Conservation (phyloP, 2,113 vertebrate species). For the Leiothrix lutea region DNA sequence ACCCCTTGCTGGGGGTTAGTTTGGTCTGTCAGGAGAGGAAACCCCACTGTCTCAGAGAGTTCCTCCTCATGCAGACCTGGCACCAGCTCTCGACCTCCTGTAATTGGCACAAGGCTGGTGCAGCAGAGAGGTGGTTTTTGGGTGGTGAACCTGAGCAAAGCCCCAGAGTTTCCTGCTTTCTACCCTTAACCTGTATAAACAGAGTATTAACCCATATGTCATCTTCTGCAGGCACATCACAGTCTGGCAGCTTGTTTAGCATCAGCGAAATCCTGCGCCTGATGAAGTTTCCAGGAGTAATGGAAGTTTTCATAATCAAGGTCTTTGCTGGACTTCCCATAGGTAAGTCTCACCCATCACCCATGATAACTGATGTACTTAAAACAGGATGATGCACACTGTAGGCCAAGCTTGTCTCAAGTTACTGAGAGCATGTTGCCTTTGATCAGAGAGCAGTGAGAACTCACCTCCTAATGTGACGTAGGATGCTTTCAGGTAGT, state of each 20-base stretch:
- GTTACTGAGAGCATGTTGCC: background rate
- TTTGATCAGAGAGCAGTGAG: background rate
- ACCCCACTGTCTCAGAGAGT: background rate
- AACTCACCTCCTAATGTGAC: background rate
- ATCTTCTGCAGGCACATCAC: conserved; percentile 11
- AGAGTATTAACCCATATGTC: background rate
- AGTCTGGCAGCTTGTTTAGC: conserved; percentile 78
- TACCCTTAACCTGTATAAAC: background rate
- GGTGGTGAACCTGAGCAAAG: background rate
- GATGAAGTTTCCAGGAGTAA: conserved; percentile 83
- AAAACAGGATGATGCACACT: background rate
- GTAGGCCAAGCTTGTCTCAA: background rate
- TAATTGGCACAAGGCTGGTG: background rate
- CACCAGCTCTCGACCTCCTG: background rate
- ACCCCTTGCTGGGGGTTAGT: background rate
- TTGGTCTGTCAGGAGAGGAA: background rate
- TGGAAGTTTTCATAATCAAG: conserved; percentile 84
- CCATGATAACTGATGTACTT: background rate
- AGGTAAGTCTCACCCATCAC: conserved; percentile 73
- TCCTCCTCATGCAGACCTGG: background rate
- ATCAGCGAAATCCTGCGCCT: conserved; percentile 82
- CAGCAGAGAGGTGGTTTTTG: background rate
- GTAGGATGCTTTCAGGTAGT: background rate
- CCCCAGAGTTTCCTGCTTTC: background rate
- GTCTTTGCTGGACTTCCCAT: conserved; percentile 82